Evolutionary conservation across 2,888 invertebrate species (phyloP).

Genomic region (Vanessa cardui): DNA sequence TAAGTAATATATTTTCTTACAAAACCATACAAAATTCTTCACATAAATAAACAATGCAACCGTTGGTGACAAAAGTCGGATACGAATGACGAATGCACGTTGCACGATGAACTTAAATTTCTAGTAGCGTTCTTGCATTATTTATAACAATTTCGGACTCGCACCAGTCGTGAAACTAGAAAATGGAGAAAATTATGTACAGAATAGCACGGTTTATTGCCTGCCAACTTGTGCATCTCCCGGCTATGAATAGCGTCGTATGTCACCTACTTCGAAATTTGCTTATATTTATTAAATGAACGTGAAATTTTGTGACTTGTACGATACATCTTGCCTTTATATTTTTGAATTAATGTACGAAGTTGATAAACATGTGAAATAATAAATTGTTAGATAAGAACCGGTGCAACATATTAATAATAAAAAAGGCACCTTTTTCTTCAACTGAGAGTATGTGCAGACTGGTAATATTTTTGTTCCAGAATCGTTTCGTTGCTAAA

Average conservation of each 20-base stretch:
- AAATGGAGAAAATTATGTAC: slow-evolving; percentile 45
- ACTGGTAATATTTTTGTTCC: no score
- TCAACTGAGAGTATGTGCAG: no score
- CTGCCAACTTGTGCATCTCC: slow-evolving; percentile 46
- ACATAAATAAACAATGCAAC: slow-evolving; percentile 18
- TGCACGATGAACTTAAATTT: slow-evolving; percentile 36
- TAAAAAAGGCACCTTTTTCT: no score
- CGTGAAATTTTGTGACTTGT: slow-evolving; percentile 1
- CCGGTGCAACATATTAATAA: no score
- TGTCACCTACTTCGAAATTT: slow-evolving; percentile 33
- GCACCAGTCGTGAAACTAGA: slow-evolving; percentile 44
- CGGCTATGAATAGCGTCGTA: slow-evolving; percentile 30
- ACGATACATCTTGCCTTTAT: background rate
- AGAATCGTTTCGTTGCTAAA: no score
- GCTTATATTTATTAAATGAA: slow-evolving; percentile 29
- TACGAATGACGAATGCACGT: slow-evolving; percentile 45
- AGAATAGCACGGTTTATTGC: slow-evolving; percentile 51
- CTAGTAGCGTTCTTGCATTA: slow-evolving; percentile 50
- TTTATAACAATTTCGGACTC: slow-evolving; percentile 52
- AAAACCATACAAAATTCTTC: background rate
- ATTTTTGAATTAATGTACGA: no score
- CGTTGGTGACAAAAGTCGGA: slow-evolving; percentile 10
- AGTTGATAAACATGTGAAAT: no score
- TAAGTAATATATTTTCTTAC: background rate
- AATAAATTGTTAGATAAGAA: no score